phyloP scores from a whole-genome alignment of 1,140 invertebrate genomes.

The Drosophila truncata region DNA sequence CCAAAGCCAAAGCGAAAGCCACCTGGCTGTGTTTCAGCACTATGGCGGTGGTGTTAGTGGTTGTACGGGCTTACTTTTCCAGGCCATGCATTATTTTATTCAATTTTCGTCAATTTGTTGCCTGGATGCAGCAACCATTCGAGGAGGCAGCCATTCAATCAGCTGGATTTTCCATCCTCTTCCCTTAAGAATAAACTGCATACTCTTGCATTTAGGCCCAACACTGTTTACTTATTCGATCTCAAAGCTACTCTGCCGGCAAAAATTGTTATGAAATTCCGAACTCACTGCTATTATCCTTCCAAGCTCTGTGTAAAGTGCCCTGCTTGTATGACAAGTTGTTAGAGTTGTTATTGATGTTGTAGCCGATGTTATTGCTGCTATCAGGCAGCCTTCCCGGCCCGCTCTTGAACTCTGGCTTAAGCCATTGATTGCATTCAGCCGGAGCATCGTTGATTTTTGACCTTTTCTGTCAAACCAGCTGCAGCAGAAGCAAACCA shows the following conservation, averaged over 20 bases:
- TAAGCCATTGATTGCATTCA: conserved; percentile 80
- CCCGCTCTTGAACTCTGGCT: conserved; percentile 41
- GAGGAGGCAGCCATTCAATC: conserved; percentile 20
- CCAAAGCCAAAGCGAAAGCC: conserved; percentile 12
- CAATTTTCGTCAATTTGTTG: conserved; percentile 78
- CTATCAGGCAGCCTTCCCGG: not conserved
- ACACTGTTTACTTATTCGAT: conserved; percentile 59
- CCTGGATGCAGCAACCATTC: conserved; percentile 25
- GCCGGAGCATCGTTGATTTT: conserved; percentile 57
- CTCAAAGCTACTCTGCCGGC: conserved; percentile 15
- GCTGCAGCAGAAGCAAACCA: conserved; percentile 16
- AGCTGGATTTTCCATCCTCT: not conserved
- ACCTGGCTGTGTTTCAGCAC: conserved; percentile 15
- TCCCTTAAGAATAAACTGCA: conserved; percentile 35
- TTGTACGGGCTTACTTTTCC: conserved; percentile 13
- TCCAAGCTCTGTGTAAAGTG: conserved; percentile 34
- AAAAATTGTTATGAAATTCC: conserved; percentile 74
- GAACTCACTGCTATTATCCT: conserved; percentile 23
- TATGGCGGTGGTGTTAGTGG: conserved; percentile 23
- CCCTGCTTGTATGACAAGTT: conserved; percentile 75
- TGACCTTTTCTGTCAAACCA: conserved; percentile 38
- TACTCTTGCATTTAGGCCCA: conserved; percentile 42
- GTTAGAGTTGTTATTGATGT: conserved; percentile 66
- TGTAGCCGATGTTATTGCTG: conserved; percentile 36
- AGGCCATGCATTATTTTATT: conserved; percentile 64